phyloP scores from a whole-genome alignment of 2,888 invertebrate genomes.

The Sesia bembeciformis region DNA sequence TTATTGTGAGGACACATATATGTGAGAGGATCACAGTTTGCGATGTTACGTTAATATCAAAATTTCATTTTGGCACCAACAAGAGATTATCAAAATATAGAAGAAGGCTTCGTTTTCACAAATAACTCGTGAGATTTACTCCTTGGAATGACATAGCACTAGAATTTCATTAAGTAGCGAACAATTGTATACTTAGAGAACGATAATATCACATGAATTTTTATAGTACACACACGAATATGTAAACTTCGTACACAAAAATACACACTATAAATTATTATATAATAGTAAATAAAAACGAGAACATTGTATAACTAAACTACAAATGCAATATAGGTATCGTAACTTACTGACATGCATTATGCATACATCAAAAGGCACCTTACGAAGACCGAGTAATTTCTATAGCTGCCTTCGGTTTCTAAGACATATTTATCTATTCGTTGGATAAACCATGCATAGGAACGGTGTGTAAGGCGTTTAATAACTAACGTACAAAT shows the following conservation, averaged over 20 bases:
- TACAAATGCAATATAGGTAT: constrained; percentile 68
- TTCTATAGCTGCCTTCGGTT: constrained; percentile 13
- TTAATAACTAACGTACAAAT: constrained; percentile 10
- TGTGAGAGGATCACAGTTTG: constrained; percentile 27
- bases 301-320: constrained; percentile 61
- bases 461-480: constrained; percentile 13
- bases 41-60: too few relatives aligned
- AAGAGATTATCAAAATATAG: constrained; percentile 42
- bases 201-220: constrained; percentile 70
- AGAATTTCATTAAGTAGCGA: constrained; percentile 37
- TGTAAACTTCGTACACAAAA: constrained; percentile 59
- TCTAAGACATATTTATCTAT: constrained; percentile 66
- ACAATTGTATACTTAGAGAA: constrained; percentile 47
- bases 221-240: constrained; percentile 59
- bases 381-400: constrained; percentile 30
- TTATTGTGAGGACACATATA: too few relatives aligned
- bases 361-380: constrained; percentile 48
- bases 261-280: constrained; percentile 61
- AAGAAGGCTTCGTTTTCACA: constrained; percentile 13
- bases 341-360: constrained; percentile 59
- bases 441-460: constrained; percentile 59
- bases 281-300: constrained; percentile 66
- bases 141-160: constrained; percentile 8
- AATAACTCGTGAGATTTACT: not conserved
- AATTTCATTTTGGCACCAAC: constrained; percentile 54